Evolutionary conservation across 2,888 invertebrate species (phyloP), one percentile per base, ranked within the genome.

Genomic region (Nymphalis urticae): DNA sequence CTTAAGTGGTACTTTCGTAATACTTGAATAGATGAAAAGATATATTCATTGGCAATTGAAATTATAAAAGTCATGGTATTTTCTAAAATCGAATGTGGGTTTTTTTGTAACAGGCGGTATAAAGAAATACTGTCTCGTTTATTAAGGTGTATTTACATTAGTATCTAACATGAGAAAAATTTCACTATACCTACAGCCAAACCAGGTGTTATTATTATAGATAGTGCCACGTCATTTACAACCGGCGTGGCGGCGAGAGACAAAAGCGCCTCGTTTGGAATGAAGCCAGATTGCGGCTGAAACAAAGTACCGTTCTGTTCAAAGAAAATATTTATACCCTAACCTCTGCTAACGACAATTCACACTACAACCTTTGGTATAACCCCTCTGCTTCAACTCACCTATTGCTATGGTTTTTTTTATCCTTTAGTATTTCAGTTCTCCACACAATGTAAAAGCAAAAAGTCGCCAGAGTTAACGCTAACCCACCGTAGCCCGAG

Each of bases 201-300:
- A 54, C 27, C 62, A 62, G 62, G 62, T 62, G 62, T 36, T 54
- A 62, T 61, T 67, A 61, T 64, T 62, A 64, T 54, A 68, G 64
- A 64, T 64, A 64, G 63, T 62, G 63, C 60, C 64, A 66, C 62
- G 65, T 66, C 69, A 69, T 63, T 64, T 68, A 69, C 65, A 73
- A 64, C 70, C 69, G 72, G 71, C 66, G 71, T 69, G 72, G 71
- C 66, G 71, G 71, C 72, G 75, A n/a, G 75, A 77, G 72, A 72
- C 72, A 80, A 81, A 77, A 69, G 76, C 77, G 81, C 81, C 79
- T 81, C 77, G 76, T 76, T 81, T 82, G 85, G 83, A 79, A 65
- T 65, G n/a, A 59, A 59, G 80, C 85, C 82, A 82, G 74, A 75
- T 76, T 67, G 53, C 70, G 71, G 65, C 75, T 56, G 56, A 56